Conservation (phyloP, 2,113 vertebrate genomes). For the Misgurnus anguillicaudatus region DNA sequence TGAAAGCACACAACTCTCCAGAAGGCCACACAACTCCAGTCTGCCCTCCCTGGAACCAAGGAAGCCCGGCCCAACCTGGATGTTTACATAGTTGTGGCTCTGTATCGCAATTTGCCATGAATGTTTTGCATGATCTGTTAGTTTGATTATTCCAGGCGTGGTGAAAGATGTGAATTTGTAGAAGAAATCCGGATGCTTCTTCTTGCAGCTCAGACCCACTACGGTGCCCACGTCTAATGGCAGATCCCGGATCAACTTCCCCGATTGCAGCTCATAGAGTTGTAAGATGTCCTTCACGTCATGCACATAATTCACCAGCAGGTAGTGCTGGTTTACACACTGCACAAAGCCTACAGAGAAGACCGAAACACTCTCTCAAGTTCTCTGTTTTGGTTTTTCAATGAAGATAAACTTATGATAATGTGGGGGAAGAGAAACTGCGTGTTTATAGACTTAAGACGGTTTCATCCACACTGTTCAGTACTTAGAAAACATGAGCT, state of each 20-base stretch:
- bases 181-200: slow-evolving; percentile 75
- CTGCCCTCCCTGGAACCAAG: too few relatives aligned
- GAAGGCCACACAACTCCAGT: too few relatives aligned
- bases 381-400: background rate
- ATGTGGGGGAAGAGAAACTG: slow-evolving; percentile 9
- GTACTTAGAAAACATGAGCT: too few relatives aligned
- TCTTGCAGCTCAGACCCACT: slow-evolving; percentile 74
- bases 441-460: background rate
- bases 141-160: slow-evolving; percentile 67
- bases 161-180: slow-evolving; percentile 79
- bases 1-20: too few relatives aligned
- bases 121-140: background rate
- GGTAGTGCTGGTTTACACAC: slow-evolving; percentile 73
- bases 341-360: slow-evolving; percentile 65
- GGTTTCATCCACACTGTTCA: background rate
- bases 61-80: too few relatives aligned
- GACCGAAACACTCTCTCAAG: background rate
- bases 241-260: slow-evolving; percentile 63
- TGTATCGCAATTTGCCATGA: background rate
- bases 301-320: slow-evolving; percentile 75
- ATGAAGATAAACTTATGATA: background rate
- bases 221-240: slow-evolving; percentile 74
- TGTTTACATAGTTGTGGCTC: background rate
- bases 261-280: slow-evolving; percentile 64
- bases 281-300: slow-evolving; percentile 78